phyloP scores from a whole-genome alignment of 2,888 invertebrate genomes.

The Ctenicera cuprea region DNA sequence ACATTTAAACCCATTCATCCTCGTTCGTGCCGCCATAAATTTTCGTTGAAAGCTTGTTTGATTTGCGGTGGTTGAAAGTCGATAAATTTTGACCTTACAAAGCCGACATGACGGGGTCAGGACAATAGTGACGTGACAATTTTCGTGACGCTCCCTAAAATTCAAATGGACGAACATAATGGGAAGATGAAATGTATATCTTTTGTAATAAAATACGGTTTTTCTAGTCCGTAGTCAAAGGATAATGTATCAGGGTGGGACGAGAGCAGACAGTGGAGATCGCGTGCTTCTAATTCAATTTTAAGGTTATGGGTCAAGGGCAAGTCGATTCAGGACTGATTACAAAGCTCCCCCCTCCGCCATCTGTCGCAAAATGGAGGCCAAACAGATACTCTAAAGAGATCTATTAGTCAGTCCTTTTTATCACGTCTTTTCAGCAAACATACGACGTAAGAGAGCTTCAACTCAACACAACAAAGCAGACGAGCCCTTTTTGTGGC shows the following conservation, averaged over 20 bases:
- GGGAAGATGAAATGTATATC: slow-evolving; percentile 28
- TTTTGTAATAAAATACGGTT: slow-evolving; percentile 16
- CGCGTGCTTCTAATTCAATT: slow-evolving; percentile 43
- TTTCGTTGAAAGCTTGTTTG: slow-evolving; percentile 6
- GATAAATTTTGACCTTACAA: slow-evolving; percentile 8
- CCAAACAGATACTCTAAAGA: slow-evolving; percentile 17
- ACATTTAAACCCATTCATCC: background rate
- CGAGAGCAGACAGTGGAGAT: slow-evolving; percentile 20
- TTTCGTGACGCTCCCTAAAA: slow-evolving; percentile 20
- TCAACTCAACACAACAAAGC: slow-evolving; percentile 9
- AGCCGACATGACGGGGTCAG: slow-evolving; percentile 11
- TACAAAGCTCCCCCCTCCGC: slow-evolving; percentile 19
- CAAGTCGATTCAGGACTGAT: slow-evolving; percentile 37
- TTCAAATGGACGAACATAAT: slow-evolving; percentile 20
- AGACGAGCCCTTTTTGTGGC: background rate
- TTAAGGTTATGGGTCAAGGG: slow-evolving; percentile 45
- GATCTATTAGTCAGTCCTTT: slow-evolving; percentile 27
- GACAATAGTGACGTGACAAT: slow-evolving; percentile 18
- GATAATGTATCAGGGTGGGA: slow-evolving; percentile 32
- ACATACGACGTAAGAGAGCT: slow-evolving; percentile 1
- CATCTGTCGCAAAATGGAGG: slow-evolving; percentile 40
- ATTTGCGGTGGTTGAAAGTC: slow-evolving; percentile 9
- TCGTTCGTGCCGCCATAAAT: background rate
- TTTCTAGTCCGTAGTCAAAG: slow-evolving; percentile 20
- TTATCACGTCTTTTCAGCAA: slow-evolving; percentile 16